Evolutionary conservation across 2,888 invertebrate species (phyloP), one percentile per base, ranked within the genome.

Genomic region (Hyles lineata): DNA sequence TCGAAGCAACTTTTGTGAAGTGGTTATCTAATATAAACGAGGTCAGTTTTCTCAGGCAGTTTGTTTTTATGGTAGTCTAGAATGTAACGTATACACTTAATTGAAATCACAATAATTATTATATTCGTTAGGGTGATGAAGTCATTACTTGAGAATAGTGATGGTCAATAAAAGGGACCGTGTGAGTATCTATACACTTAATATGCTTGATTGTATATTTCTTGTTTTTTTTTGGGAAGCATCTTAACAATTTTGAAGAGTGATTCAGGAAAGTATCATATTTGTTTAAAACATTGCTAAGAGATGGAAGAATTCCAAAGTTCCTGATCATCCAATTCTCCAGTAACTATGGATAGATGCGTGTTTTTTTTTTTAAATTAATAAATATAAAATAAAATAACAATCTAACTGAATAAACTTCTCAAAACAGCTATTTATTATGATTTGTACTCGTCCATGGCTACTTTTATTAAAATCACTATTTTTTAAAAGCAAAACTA

Each of bases 81-180:
- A 25, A 60, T 60, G 11, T 60, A 60, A 60, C 15, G 11, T 5
- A 62, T 19, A 32, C 15, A 67, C 43, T 23, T 67, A 67, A 50
- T 23, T 23, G 23, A 67, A 23, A 67, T 67, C 67, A 67, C 67
- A 67, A 67, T 67, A 67, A 50, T 67, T 67, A 67, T 67, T 23
- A 67, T 67, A n/a, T 50, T 15, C 8, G 21, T 17, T 23, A 25
- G 19, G 63, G 17, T 1, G 43, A 67, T 43, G 23, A 25, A 23
- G 11, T 21, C 0, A 35, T 63, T 32, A 32, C 21, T 15, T 50
- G 23, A 50, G 50, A 50, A 50, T 67, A 67, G 21, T 43, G 67
- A 67, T 23, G 23, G n/a, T n/a, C n/a, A 23, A 67, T 21, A 67
- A 50, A 67, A 23, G 23, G 17, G 25, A 23, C 9, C 11, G 17